Conservation (phyloP, 2,888 invertebrate species). For the Ametastegia equiseti region DNA sequence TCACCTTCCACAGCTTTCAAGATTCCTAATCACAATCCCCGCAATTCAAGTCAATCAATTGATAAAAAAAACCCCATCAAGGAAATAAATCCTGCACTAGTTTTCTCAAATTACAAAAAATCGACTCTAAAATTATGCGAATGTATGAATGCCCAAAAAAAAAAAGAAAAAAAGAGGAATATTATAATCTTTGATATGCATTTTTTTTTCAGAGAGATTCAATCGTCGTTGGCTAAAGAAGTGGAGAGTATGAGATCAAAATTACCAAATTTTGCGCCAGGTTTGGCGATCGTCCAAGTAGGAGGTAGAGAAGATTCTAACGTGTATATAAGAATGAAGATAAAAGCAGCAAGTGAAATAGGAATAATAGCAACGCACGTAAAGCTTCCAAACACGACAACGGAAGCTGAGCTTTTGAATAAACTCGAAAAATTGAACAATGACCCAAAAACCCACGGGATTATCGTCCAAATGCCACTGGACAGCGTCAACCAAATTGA, state of each 20-base stretch:
- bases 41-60: too few relatives aligned
- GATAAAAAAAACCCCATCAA: too few relatives aligned
- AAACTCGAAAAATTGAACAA: constrained; percentile 87
- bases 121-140: too few relatives aligned
- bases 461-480: constrained; percentile 97
- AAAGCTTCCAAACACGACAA: constrained; percentile 87
- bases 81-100: too few relatives aligned
- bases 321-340: constrained; percentile 98
- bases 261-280: constrained; percentile 83
- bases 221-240: constrained; percentile 82
- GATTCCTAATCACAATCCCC: too few relatives aligned
- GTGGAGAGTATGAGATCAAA: constrained; percentile 80
- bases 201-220: constrained; percentile 82
- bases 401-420: constrained; percentile 87
- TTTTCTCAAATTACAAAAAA: too few relatives aligned
- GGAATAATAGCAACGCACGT: constrained; percentile 91
- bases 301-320: constrained; percentile 98
- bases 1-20: too few relatives aligned
- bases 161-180: not conserved
- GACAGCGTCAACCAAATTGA: constrained; percentile 91
- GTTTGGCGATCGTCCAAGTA: constrained; percentile 96
- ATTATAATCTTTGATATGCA: not conserved
- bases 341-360: constrained; percentile 93
- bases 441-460: constrained; percentile 92
- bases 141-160: not conserved